Conservation (phyloP, 53 echinoderm and acorn worm species). For the Holothuria scabra region DNA sequence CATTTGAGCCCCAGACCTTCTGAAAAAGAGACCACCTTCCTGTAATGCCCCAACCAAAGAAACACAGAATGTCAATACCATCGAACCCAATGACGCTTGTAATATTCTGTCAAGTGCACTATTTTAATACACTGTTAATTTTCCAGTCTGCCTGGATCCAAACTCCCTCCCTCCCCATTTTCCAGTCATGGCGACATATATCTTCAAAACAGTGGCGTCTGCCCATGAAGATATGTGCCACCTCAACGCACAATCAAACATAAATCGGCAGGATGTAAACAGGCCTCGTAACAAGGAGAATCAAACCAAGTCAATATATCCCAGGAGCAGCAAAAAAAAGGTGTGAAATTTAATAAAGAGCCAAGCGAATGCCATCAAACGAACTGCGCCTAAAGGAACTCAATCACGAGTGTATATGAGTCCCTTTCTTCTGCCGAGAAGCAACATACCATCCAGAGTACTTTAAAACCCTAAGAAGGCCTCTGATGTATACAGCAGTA, state of each 20-base stretch:
- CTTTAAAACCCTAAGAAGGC: conserved; percentile 16
- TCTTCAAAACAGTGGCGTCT: conserved; percentile 14
- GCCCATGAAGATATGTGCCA: conserved; percentile 20
- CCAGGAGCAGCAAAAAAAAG: conserved; percentile 6
- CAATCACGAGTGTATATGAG: neutral
- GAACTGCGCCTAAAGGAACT: conserved; percentile 13
- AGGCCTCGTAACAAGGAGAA: neutral
- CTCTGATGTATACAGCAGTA: conserved; percentile 23
- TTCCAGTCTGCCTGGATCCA: too few species aligned
- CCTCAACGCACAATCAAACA: conserved; percentile 32
- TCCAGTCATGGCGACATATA: neutral
- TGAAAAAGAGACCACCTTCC: too few species aligned
- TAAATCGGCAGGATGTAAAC: conserved; percentile 22
- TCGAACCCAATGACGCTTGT: too few species aligned
- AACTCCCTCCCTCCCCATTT: neutral
- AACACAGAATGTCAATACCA: too few species aligned
- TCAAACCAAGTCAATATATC: conserved; percentile 1
- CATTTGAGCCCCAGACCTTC: too few species aligned
- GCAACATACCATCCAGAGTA: neutral
- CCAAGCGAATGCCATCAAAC: conserved; percentile 7
- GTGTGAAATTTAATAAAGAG: conserved; percentile 37
- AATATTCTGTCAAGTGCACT: too few species aligned
- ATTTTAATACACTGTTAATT: too few species aligned
- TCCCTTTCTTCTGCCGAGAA: neutral
- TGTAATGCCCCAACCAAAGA: too few species aligned